phyloP scores from a whole-genome alignment of 1,140 invertebrate genomes.

The Augochlora pura region DNA sequence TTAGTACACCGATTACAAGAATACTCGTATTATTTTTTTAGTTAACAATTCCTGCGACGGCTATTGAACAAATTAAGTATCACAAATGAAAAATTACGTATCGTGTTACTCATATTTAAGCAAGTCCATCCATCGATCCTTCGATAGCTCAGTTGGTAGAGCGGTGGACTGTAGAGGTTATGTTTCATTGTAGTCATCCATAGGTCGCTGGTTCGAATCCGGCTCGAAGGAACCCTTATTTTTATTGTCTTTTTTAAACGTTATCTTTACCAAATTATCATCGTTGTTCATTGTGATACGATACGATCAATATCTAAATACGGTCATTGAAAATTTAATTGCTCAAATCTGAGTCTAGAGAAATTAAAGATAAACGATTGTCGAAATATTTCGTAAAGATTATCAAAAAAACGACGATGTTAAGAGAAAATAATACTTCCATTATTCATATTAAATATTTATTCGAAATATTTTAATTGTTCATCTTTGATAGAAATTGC shows the following conservation, averaged over 20 bases:
- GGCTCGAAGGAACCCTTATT: constrained; percentile 65
- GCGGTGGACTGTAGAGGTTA: constrained; percentile 58
- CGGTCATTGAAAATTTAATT: too few species aligned
- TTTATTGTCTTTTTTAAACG: neutral
- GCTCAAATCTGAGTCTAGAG: too few species aligned
- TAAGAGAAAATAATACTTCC: too few species aligned
- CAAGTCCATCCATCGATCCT: neutral
- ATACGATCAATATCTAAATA: too few species aligned
- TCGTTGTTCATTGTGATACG: neutral
- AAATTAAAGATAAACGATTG: too few species aligned
- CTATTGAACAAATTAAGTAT: neutral
- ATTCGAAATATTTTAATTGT: too few species aligned
- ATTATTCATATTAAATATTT: too few species aligned
- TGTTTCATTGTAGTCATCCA: constrained; percentile 46
- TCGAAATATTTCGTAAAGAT: too few species aligned
- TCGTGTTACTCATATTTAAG: fast-evolving
- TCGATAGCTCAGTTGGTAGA: constrained; percentile 62
- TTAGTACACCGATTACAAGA: too few species aligned
- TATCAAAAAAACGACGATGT: too few species aligned
- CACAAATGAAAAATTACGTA: fast-evolving
- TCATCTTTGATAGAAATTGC: too few species aligned
- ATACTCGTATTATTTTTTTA: too few species aligned
- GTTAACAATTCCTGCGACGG: neutral
- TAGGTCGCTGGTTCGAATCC: constrained; percentile 72
- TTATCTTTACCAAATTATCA: neutral